These are phyloP conservation scores for Mystacornis crossleyi DNA, from an alignment of 2,113 vertebrate genomes.

Conservation along the genomic window DNA sequence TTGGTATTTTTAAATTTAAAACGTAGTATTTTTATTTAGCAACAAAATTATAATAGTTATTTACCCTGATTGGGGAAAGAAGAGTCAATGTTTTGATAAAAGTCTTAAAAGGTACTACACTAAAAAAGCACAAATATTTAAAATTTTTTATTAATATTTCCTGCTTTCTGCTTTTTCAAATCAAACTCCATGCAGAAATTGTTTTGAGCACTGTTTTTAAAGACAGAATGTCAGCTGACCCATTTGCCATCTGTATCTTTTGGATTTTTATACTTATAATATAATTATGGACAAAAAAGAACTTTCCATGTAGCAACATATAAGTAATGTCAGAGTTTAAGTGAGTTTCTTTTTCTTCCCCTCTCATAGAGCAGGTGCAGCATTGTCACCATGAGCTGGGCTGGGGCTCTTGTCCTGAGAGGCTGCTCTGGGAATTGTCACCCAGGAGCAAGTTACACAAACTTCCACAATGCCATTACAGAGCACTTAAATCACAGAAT, in stretches of 20 bases:
- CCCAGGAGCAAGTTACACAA: background rate
- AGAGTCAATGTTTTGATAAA: background rate
- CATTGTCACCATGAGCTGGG: background rate
- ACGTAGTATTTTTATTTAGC: background rate
- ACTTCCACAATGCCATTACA: background rate
- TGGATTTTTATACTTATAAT: background rate
- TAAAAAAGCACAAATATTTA: fast-evolving
- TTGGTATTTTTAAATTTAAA: background rate
- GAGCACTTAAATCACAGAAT: background rate
- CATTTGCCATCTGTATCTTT: background rate
- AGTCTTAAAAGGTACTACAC: background rate
- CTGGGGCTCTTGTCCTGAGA: background rate
- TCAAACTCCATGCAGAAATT: background rate
- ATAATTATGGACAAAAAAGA: background rate
- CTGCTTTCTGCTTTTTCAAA: background rate
- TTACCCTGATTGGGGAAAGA: fast-evolving
- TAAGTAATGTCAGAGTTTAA: background rate
- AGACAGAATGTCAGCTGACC: background rate
- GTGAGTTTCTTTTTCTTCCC: background rate
- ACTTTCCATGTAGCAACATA: fast-evolving
- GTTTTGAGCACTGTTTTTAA: background rate
- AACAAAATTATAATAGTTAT: background rate
- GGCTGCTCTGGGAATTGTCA: background rate
- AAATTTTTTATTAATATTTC: background rate
- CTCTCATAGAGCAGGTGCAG: background rate